Percentiles rank a stretch among this genome's conserved stretches.
phyloP scores from a whole-genome alignment of 2,888 invertebrate genomes.

The Hybos culiciformis region DNA sequence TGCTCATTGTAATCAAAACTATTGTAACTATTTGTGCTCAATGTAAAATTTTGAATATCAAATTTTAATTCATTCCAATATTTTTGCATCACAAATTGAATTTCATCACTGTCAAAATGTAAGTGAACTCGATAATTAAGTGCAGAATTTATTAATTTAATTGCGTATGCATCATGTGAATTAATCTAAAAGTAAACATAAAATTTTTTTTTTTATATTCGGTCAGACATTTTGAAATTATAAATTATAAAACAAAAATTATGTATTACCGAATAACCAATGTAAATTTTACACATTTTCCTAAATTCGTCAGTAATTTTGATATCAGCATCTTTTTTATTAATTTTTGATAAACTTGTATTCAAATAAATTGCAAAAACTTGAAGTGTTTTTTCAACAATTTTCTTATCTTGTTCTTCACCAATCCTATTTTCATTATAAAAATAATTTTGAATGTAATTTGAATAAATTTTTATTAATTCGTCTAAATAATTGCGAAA shows the following conservation, averaged over 20 bases:
- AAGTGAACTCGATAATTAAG: slow-evolving; percentile 22
- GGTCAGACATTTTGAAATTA: background rate
- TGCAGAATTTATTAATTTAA: slow-evolving; percentile 25
- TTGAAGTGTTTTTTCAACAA: slow-evolving; percentile 24
- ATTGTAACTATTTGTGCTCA: slow-evolving; percentile 15
- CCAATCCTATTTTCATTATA: slow-evolving; percentile 9
- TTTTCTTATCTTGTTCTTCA: slow-evolving; percentile 21
- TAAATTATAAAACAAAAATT: background rate
- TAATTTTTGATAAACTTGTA: slow-evolving; percentile 13
- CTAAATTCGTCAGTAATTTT: slow-evolving; percentile 24
- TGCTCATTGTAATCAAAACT: too few species aligned
- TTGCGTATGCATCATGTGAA: slow-evolving; percentile 25
- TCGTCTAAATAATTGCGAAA: slow-evolving; percentile 17
- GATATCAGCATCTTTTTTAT: slow-evolving; percentile 9
- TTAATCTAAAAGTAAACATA: slow-evolving; percentile 21
- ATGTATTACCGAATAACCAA: slow-evolving; percentile 29
- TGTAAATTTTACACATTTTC: slow-evolving; percentile 30
- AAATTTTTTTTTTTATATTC: background rate
- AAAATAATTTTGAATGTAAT: slow-evolving; percentile 18
- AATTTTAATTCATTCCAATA: slow-evolving; percentile 29
- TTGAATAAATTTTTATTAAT: slow-evolving; percentile 15
- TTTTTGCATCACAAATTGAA: slow-evolving; percentile 27
- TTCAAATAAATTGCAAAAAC: slow-evolving; percentile 19
- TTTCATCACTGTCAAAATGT: slow-evolving; percentile 30
- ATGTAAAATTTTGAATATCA: slow-evolving; percentile 17